Base-by-base conservation (phyloP, 2,797 vertebrate species). In the Protonibea diacanthus region DNA sequence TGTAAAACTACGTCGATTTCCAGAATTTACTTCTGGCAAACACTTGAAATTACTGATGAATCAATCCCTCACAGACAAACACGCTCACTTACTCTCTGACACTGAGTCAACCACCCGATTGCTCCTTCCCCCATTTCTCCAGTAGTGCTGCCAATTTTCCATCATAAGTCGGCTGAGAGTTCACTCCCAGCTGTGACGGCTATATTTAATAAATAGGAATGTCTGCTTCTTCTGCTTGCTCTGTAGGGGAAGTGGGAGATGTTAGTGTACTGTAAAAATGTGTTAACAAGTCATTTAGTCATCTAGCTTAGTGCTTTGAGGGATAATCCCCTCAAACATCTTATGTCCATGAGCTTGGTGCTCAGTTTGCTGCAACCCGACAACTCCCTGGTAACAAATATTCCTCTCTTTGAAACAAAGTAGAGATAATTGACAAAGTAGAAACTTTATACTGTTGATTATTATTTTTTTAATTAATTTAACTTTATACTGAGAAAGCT, bases 151-250 rank as follows among this genome's bases (percentile, higher is more conserved):
- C 70, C 73, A 80, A 76, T 66, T 82, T 85, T 64, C 60, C 76
- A 63, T 55, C 62, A 48, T n/a, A 60, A 80, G 70, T 81, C 64
- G 51, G 68, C 74, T 62, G 76, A 78, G 78, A 86, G 69, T 80
- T 78, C 64, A 47, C 62, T 81, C 14, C 64, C 49, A 72, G 71
- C 79, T 84, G 79, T 48, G 72, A 68, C 7, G 1, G 55, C 45
- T 81, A 59, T 70, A 77, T 82, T 86, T 78, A 82, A 81, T 76
- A 78, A 71, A 74, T 42, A 57, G 25, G 56, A 71, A 56, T 53
- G 48, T 59, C 15, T 10, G 53, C 56, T 59, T 58, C 59, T 59
- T 58, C 27, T 78, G 65, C 64, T 76, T 74, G 60, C 52, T 51
- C 27, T 48, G 17, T 65, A 45, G 17, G 45, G 49, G 42, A 71